Conservation (phyloP, 2,888 invertebrate species). For the Stramonita haemastoma region DNA sequence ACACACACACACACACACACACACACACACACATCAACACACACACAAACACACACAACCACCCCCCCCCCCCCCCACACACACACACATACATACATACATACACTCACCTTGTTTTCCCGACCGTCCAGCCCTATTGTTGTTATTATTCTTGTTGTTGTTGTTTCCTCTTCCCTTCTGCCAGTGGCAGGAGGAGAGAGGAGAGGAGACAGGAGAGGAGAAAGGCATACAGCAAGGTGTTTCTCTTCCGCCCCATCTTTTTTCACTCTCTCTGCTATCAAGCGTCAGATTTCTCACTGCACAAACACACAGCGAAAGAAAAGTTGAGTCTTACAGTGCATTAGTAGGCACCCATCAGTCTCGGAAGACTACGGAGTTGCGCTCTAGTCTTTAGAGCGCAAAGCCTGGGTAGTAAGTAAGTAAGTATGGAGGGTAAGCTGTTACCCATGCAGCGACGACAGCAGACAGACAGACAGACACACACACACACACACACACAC, state of each 20-base stretch:
- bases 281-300: neutral
- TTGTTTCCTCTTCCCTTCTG: neutral
- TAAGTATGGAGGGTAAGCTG: too few relatives aligned
- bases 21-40: neutral
- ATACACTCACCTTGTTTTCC: neutral
- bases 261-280: neutral
- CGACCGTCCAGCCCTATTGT: neutral
- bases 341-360: too few relatives aligned
- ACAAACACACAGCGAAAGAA: neutral
- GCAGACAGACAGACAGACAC: neutral
- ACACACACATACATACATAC: neutral
- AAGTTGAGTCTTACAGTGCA: neutral
- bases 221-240: neutral
- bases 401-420: too few relatives aligned
- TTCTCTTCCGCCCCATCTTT: neutral
- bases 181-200: neutral
- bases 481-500: neutral
- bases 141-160: neutral
- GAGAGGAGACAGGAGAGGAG: neutral
- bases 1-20: neutral
- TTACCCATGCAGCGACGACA: neutral
- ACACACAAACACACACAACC: neutral
- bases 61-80: neutral
- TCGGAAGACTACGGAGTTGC: too few relatives aligned
- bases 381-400: too few relatives aligned